A percentile compares a stretch with the other conserved stretches of the same genome.
Conservation (phyloP, 2,888 invertebrate species). For the Odontocerum albicorne region DNA sequence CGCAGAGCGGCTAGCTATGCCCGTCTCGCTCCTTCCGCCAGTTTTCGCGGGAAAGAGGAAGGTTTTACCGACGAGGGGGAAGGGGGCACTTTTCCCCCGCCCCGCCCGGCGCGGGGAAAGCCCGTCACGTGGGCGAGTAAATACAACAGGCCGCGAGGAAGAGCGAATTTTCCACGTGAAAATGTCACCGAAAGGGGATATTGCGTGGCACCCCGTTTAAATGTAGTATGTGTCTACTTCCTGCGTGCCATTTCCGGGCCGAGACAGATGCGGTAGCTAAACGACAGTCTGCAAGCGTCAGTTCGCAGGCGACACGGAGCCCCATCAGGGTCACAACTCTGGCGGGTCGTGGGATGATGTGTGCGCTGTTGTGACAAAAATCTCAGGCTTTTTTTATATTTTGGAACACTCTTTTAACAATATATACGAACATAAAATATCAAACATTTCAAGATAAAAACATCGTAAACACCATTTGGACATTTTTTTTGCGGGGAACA, state of each 20-base stretch:
- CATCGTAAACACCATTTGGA: too few relatives aligned
- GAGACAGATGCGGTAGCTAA: not conserved
- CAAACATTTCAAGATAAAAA: too few relatives aligned
- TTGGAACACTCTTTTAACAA: too few relatives aligned
- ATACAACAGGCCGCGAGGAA: slow-evolving; percentile 12
- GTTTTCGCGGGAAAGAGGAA: slow-evolving; percentile 30
- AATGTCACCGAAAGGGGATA: too few relatives aligned
- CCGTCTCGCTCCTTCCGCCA: slow-evolving; percentile 29
- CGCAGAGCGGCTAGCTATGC: slow-evolving; percentile 41
- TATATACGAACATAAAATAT: too few relatives aligned
- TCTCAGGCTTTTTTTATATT: too few relatives aligned
- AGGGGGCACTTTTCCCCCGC: slow-evolving; percentile 32
- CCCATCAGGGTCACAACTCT: too few relatives aligned
- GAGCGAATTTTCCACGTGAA: slow-evolving; percentile 16
- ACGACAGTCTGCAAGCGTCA: not conserved
- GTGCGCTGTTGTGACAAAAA: too few relatives aligned
- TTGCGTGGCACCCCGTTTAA: too few relatives aligned
- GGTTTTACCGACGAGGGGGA: slow-evolving; percentile 23
- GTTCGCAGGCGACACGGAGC: not conserved
- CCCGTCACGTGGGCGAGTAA: slow-evolving; percentile 21
- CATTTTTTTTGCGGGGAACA: too few relatives aligned
- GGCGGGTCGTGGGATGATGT: too few relatives aligned
- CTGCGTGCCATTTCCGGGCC: slow-evolving; percentile 1
- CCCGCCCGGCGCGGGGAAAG: slow-evolving; percentile 35
- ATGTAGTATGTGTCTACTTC: not conserved